Base-by-base conservation (phyloP, 2,113 vertebrate species). In the Silurus asotus region DNA sequence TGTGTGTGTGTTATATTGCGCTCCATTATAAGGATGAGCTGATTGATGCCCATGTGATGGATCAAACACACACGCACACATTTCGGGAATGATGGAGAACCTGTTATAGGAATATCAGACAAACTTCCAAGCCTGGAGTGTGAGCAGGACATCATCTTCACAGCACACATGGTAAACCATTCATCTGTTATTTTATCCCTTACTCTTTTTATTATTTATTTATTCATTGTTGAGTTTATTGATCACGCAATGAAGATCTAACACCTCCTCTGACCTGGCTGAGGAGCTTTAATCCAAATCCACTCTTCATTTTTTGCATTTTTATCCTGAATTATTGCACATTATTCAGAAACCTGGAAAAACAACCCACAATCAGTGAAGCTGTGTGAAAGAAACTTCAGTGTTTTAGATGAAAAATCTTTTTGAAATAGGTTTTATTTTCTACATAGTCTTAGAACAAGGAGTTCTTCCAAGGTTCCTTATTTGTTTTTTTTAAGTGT, bases 81-180 rank as follows among this genome's bases (percentile, higher is more conserved):
- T 10, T 48, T 72, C 45, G n/a, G 74, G 51, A 76, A 25, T 78
- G 53, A 58, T 37, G 25, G 53, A 78, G 37, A 77, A 25, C 7
- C 53, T 58, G 49, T 58, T 77, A 37, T 37, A 28, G 75, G 75
- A 77, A 25, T 25, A 15, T 77, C 37, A 77, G 28, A 77, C 17
- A 55, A 20, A 76, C n/a, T 77, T 53, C 25, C 14, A 49, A 77
- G 51, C 75, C 1, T 8, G 75, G 75, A 77, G 51, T 56, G 75
- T 77, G 23, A 55, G 49, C 75, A 77, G 75, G 51, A 77, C 76
- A 37, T 37, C 76, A 28, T 58, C 76, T 8, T 37, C 76, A 78
- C 76, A 25, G 53, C 13, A 28, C 76, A 28, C 76, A 78, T 78
- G 76, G 76, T 78, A 78, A 28, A 11, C 19, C 5, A 5, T 14